Evolutionary conservation across 2,113 vertebrate genomes (phyloP), one percentile per base, ranked within the genome.

Genomic region (Gila orcuttii): DNA sequence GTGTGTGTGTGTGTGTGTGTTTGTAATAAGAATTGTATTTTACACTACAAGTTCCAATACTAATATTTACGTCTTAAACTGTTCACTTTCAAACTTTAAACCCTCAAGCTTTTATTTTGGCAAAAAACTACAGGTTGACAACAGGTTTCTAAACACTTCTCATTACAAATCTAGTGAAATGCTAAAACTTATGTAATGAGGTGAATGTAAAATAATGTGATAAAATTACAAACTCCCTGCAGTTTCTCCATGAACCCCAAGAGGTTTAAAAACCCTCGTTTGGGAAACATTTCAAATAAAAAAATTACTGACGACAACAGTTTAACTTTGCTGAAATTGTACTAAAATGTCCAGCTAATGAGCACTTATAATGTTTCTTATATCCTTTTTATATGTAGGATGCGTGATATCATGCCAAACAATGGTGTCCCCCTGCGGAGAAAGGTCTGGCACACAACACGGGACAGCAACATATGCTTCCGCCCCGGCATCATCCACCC

Each of bases 391-490:
- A 79, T 28, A 66, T 73, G 71, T 25, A 64, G 52, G 31, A 74
- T 31, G 47, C 50, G 17, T 47, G 52, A 55, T 71, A 57, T 50
- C 33, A 33, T 79, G 85, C 77, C 82, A 87, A 82, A 71, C 74
- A 50, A 64, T 74, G 39, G 52, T 88, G 89, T 21, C 25, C 71
- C 82, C 86, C 78, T 78, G 45, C 45, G 82, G 82, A 76, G 91
- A 91, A 81, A 85, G 87, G 91, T 92, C 92, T 93, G 93, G 91
- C 92, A 91, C 77, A 6, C 86, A 28, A 89, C 86, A 79, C 90
- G 92, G 86, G 88, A 89, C 88, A 85, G 83, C 87, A 73, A 83
- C 87, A 88, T 85, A 66, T 57, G 79, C 50, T 78, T 42, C 60
- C 73, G n/a, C 73, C 81, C 75, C 64, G 68, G 55, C 52, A 90